Evolutionary conservation across 1,140 invertebrate species (phyloP), one percentile per base, ranked within the genome.

Genomic region (Galendromus occidentalis): DNA sequence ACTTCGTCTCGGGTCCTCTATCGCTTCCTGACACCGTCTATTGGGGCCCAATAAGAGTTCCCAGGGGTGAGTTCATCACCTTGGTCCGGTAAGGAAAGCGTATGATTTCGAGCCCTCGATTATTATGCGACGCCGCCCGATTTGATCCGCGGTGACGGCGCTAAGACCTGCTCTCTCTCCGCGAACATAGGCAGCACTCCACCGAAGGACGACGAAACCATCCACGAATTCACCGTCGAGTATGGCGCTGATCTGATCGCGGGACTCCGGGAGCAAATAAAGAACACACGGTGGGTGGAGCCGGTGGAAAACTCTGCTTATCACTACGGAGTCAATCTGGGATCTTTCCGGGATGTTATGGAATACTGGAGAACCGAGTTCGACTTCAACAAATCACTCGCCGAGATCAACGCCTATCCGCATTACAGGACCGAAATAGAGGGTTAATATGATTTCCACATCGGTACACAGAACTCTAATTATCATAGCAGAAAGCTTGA

Each of bases 251-350:
- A 59, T 17, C 1, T 59, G 22, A 33, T 59, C 14, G 22, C 14
- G 14, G 5, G 14, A 2, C 51, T 59, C 17, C 25, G 33, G 51
- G 25, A 59, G 22, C 17, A 29, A 44, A 29, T 33, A 20, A 20
- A 66, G 30, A 65, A 41, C 41, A 59, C 55, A 39, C 14, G 25
- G 33, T 47, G 51, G 51, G 51, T 59, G 1, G 51, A 59, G 9
- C 81, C 85, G 1, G 70, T 88, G 65, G 82, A 86, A 73, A 82
- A 80, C 25, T 75, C 80, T 5, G 80, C 80, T 44, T 88, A 87
- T 67, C 74, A 82, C 66, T 88, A 88, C 73, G 87, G 87, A 4
- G 83, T 88, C 67, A 86, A 87, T 73, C 75, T 82, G 0, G 75
- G 81, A 22, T 81, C 82, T 71, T 73, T 88, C 29, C 75, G 81